Conservation (phyloP, 2,797 vertebrate species). For the Acipenser transmontanus region DNA sequence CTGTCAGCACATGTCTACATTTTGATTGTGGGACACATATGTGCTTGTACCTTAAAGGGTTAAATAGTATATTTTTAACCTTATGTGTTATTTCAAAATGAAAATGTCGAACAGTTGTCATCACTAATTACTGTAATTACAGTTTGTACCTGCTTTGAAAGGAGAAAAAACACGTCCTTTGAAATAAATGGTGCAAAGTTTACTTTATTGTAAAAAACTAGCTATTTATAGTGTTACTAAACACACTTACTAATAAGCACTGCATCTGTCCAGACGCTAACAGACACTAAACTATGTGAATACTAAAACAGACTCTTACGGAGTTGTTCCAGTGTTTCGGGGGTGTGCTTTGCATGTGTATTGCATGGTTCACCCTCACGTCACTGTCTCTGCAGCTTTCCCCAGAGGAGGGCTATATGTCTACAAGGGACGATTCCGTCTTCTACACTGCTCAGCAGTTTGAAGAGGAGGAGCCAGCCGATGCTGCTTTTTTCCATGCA, state of each 20-base stretch:
- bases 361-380: conserved; percentile 43
- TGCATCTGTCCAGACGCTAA: conserved; percentile 38
- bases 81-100: no score
- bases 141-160: no score
- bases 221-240: no score
- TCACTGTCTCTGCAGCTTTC: conserved; percentile 79
- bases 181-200: no score
- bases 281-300: background rate
- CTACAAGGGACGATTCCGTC: conserved; percentile 76
- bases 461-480: conserved; percentile 71
- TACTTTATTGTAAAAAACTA: no score
- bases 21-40: no score
- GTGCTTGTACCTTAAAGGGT: no score
- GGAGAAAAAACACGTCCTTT: no score
- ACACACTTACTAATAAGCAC: conserved; percentile 28
- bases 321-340: conserved; percentile 12
- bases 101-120: no score
- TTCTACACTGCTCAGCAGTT: conserved; percentile 70
- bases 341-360: conserved; percentile 52
- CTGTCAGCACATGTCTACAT: no score
- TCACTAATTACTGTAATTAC: no score
- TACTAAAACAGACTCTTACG: background rate
- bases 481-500: conserved; percentile 80
- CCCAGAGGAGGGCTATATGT: conserved; percentile 79
- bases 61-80: no score